Conservation (phyloP, 2,113 vertebrate species). For the Leptobrachium ailaonicum region DNA sequence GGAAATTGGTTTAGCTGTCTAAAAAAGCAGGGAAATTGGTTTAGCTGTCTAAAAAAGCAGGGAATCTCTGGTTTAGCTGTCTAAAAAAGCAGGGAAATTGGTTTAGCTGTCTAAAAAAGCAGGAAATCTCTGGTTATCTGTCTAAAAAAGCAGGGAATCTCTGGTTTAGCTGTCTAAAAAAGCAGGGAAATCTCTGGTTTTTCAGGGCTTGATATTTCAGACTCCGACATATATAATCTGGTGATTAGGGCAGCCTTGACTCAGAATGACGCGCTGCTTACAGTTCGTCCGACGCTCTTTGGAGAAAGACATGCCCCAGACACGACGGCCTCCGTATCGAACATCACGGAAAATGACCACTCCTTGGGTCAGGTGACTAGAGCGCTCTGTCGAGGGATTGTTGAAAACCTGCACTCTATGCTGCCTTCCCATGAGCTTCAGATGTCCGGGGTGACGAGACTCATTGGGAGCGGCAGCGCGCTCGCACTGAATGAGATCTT, state of each 20-base stretch:
- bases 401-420: slow-evolving; percentile 85
- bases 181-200: too few species aligned
- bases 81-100: too few species aligned
- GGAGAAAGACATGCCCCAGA: slow-evolving; percentile 86
- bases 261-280: slow-evolving; percentile 73
- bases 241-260: slow-evolving; percentile 77
- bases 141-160: too few species aligned
- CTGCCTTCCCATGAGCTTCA: slow-evolving; percentile 69
- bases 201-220: slow-evolving; percentile 70
- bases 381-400: slow-evolving; percentile 82
- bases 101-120: too few species aligned
- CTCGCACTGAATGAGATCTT: slow-evolving; percentile 82
- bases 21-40: too few species aligned
- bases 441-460: slow-evolving; percentile 70
- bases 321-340: slow-evolving; percentile 74
- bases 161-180: too few species aligned
- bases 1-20: too few species aligned
- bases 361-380: slow-evolving; percentile 85
- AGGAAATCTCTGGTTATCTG: too few species aligned
- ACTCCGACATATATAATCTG: slow-evolving; percentile 74
- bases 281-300: slow-evolving; percentile 78
- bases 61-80: too few species aligned
- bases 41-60: too few species aligned
- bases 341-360: slow-evolving; percentile 75
- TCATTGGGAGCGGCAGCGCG: slow-evolving; percentile 85